phyloP scores from a whole-genome alignment of 2,888 invertebrate species.

The Spodoptera exigua region DNA sequence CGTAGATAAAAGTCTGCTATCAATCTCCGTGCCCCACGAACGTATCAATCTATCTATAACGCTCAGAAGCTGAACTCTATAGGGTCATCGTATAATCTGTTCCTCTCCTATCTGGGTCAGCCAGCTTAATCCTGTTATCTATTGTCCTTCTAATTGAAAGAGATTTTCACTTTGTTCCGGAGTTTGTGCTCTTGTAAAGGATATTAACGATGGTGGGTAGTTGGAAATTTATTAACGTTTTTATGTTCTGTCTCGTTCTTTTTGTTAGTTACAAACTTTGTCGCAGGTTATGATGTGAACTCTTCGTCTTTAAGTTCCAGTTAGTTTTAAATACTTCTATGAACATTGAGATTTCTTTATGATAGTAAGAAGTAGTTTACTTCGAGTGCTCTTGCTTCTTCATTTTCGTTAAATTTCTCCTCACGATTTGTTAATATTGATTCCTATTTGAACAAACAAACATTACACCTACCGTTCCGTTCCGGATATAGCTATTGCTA shows the following conservation, averaged over 20 bases:
- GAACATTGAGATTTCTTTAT: too few species aligned
- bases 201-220: constrained; percentile 12
- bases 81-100: constrained; percentile 21
- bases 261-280: neutral
- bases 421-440: too few species aligned
- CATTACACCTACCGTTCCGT: too few species aligned
- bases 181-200: constrained; percentile 13
- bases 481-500: too few species aligned
- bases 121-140: constrained; percentile 41
- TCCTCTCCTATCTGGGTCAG: constrained; percentile 38
- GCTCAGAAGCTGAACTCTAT: constrained; percentile 25
- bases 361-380: too few species aligned
- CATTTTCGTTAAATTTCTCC: too few species aligned
- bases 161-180: constrained; percentile 24
- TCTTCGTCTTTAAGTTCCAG: too few species aligned
- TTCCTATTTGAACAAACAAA: too few species aligned
- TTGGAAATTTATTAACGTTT: constrained; percentile 2
- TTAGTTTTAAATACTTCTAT: too few species aligned
- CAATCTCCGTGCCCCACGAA: constrained; percentile 31
- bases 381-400: too few species aligned
- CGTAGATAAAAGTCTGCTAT: constrained; percentile 19
- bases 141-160: constrained; percentile 38
- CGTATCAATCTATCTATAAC: constrained; percentile 17
- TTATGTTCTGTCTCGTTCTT: neutral
- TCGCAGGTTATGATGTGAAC: too few species aligned